A percentile compares a stretch with the other conserved stretches of the same genome.
phyloP scores from a whole-genome alignment of 2,888 invertebrate species.

The Orthosia gothica region DNA sequence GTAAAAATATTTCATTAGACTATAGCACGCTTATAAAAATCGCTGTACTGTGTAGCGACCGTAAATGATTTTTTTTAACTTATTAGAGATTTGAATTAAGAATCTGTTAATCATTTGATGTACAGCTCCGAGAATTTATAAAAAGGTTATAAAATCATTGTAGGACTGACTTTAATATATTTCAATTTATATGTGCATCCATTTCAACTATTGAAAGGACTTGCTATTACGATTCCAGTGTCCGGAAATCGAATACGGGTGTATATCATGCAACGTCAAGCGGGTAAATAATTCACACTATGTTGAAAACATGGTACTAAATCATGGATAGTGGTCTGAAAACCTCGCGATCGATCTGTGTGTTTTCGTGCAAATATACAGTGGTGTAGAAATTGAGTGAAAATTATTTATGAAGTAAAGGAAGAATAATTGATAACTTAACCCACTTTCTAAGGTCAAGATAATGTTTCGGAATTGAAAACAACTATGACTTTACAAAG shows the following conservation, averaged over 20 bases:
- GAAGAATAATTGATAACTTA: not conserved
- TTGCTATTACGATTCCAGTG: slow-evolving; percentile 44
- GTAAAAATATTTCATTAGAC: too few species aligned
- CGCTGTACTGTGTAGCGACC: too few species aligned
- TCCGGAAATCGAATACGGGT: slow-evolving; percentile 64
- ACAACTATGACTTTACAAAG: too few species aligned
- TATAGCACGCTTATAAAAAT: too few species aligned
- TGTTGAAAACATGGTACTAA: slow-evolving; percentile 45
- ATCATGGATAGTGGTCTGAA: slow-evolving; percentile 47
- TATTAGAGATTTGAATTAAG: too few species aligned
- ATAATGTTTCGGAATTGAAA: too few species aligned
- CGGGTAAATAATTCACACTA: slow-evolving; percentile 49
- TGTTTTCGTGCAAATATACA: slow-evolving; percentile 24
- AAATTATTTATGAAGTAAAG: not conserved
- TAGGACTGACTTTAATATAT: slow-evolving; percentile 12
- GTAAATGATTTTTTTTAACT: too few species aligned
- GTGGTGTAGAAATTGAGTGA: not conserved
- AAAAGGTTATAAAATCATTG: not conserved
- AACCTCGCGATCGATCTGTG: slow-evolving; percentile 26
- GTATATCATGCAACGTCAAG: slow-evolving; percentile 62
- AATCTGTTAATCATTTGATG: too few species aligned
- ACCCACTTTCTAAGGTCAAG: not conserved
- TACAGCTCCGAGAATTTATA: too few species aligned
- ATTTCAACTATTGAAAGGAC: slow-evolving; percentile 33
- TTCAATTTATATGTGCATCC: slow-evolving; percentile 20